Conservation (phyloP, 1,140 invertebrate species). For the Coenobita brevimanus region DNA sequence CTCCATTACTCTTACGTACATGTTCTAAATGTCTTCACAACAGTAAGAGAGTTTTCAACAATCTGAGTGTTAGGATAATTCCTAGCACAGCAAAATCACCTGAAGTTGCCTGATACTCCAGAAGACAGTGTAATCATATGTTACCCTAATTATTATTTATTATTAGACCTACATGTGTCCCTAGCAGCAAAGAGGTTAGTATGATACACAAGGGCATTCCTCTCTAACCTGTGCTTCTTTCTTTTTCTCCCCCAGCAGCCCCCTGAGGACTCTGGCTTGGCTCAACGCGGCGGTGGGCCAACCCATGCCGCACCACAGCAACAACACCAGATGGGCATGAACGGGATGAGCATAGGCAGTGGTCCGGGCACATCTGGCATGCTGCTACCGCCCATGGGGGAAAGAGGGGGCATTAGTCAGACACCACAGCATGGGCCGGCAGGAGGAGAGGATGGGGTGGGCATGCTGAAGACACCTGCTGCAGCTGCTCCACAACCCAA, state of each 20-base stretch:
- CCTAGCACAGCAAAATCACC: too few species aligned
- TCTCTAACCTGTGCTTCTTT: slow-evolving; percentile 43
- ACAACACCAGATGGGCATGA: slow-evolving; percentile 52
- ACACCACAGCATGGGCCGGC: not conserved
- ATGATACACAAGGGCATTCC: not conserved
- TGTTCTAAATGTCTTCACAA: too few species aligned
- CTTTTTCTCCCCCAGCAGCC: slow-evolving; percentile 62
- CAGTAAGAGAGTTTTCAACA: too few species aligned
- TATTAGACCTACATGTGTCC: too few species aligned
- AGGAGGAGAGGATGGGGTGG: slow-evolving; percentile 22
- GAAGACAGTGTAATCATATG: too few species aligned
- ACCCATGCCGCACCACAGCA: slow-evolving; percentile 34
- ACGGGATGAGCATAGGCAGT: slow-evolving; percentile 39
- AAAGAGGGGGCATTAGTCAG: slow-evolving; percentile 23
- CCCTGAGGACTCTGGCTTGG: slow-evolving; percentile 66
- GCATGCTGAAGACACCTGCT: slow-evolving; percentile 41
- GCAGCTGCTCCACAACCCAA: slow-evolving; percentile 36
- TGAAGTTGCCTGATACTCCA: too few species aligned
- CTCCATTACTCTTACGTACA: too few species aligned
- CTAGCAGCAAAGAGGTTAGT: too few species aligned
- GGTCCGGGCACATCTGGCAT: slow-evolving; percentile 61
- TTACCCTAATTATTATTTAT: too few species aligned
- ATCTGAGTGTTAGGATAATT: too few species aligned
- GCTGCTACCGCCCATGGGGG: slow-evolving; percentile 38
- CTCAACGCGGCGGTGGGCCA: slow-evolving; percentile 55